Conservation (phyloP, 1,140 invertebrate genomes). For the Wiebesia pumilae region DNA sequence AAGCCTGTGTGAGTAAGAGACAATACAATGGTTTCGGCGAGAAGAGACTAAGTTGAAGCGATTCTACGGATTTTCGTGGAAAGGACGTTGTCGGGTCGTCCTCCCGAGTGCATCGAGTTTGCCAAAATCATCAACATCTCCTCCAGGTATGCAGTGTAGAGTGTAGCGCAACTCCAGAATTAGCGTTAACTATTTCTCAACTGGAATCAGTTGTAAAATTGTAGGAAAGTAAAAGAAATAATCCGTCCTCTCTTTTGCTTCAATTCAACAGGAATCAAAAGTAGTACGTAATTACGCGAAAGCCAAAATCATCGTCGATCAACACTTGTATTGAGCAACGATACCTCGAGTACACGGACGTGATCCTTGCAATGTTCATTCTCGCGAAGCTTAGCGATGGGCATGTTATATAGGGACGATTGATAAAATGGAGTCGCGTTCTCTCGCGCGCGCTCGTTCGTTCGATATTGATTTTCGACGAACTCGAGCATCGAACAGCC, state of each 20-base stretch:
- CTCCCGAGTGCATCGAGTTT: slow-evolving; percentile 16
- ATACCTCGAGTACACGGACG: not conserved
- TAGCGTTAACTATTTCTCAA: too few relatives aligned
- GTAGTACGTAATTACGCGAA: too few relatives aligned
- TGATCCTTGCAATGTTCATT: not conserved
- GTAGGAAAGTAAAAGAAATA: too few relatives aligned
- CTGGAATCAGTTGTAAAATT: too few relatives aligned
- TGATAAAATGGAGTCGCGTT: slow-evolving; percentile 46
- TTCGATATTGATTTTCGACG: slow-evolving; percentile 47
- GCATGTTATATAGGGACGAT: not conserved
- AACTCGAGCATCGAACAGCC: not conserved
- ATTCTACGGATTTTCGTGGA: slow-evolving; percentile 8
- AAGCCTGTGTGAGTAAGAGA: not conserved
- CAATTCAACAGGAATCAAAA: too few relatives aligned
- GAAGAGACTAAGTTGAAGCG: slow-evolving; percentile 13
- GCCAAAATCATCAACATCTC: not conserved
- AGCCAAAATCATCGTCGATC: not conserved
- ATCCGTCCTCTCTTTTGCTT: too few relatives aligned
- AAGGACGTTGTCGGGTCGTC: slow-evolving; percentile 22
- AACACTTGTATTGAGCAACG: not conserved
- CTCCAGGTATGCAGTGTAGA: slow-evolving; percentile 7
- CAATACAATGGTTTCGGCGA: slow-evolving; percentile 46
- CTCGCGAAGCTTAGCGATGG: not conserved
- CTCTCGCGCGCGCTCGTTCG: not conserved
- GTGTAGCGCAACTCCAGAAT: not conserved